Evolutionary conservation across 2,797 vertebrate genomes (phyloP).

Genomic region (Tangara arthus): DNA sequence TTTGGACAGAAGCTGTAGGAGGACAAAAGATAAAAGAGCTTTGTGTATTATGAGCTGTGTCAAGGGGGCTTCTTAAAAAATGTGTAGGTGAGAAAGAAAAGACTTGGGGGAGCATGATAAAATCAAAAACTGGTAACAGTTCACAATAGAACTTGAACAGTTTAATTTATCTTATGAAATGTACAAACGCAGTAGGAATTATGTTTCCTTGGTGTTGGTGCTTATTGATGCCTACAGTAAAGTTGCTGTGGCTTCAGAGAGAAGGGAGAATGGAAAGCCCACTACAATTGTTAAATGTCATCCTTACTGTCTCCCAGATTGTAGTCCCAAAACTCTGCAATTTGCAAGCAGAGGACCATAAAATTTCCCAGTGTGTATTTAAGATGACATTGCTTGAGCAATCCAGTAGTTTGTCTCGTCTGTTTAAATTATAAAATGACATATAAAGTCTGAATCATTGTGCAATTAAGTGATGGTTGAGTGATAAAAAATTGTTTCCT

Average conservation of each 20-base stretch:
- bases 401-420: background rate
- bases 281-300: background rate
- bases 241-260: background rate
- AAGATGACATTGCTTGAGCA: background rate
- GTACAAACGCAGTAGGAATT: too few relatives aligned
- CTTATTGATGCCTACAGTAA: background rate
- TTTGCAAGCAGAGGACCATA: background rate
- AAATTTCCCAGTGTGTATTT: background rate
- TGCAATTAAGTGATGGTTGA: slow-evolving; percentile 9
- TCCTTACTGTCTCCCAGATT: background rate
- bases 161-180: too few relatives aligned
- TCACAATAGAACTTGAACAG: background rate
- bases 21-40: background rate
- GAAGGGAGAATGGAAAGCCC: background rate
- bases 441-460: background rate
- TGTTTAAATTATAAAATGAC: background rate
- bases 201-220: background rate
- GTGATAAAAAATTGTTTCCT: slow-evolving; percentile 6
- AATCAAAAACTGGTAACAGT: background rate
- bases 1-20: background rate
- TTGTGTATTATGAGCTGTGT: background rate
- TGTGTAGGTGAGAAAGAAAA: background rate
- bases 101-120: background rate
- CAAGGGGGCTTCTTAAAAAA: background rate
- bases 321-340: background rate